A percentile compares a stretch with the other conserved stretches of the same genome.
Evolutionary conservation across 2,888 invertebrate genomes (phyloP).

Genomic region (Sabatieria punctata): DNA sequence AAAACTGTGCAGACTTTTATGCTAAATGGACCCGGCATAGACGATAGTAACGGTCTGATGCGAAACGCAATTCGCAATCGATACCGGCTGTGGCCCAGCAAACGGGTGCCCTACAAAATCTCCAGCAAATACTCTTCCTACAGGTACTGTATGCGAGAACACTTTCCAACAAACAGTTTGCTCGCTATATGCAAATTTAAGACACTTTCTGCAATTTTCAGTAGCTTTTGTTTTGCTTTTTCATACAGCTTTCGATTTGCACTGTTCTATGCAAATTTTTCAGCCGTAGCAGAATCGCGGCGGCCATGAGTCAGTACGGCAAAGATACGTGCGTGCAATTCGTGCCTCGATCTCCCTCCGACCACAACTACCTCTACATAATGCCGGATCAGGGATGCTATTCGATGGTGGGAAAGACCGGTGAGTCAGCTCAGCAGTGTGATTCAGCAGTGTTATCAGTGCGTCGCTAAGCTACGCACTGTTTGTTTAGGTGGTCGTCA

Average conservation of each 20-base stretch:
- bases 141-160: constrained; percentile 14
- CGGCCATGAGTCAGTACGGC: constrained; percentile 27
- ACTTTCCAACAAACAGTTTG: neutral
- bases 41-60: constrained; percentile 15
- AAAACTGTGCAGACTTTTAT: constrained; percentile 14
- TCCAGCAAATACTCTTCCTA: constrained; percentile 27
- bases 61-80: constrained; percentile 26
- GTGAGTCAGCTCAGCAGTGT: constrained; percentile 9
- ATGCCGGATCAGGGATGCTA: constrained; percentile 29
- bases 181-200: too few species aligned
- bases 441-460: too few species aligned
- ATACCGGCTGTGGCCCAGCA: constrained; percentile 26
- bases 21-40: constrained; percentile 10
- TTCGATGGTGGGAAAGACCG: constrained; percentile 27
- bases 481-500: constrained; percentile 24
- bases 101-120: constrained; percentile 24
- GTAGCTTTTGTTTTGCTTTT: too few species aligned
- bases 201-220: too few species aligned
- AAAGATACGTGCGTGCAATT: constrained; percentile 25
- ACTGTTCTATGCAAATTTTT: constrained; percentile 11
- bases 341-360: constrained; percentile 22
- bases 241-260: too few species aligned
- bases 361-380: constrained; percentile 28
- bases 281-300: constrained; percentile 27
- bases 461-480: too few species aligned